Base-by-base conservation (phyloP, 2,113 vertebrate genomes). In the Zingel zingel region DNA sequence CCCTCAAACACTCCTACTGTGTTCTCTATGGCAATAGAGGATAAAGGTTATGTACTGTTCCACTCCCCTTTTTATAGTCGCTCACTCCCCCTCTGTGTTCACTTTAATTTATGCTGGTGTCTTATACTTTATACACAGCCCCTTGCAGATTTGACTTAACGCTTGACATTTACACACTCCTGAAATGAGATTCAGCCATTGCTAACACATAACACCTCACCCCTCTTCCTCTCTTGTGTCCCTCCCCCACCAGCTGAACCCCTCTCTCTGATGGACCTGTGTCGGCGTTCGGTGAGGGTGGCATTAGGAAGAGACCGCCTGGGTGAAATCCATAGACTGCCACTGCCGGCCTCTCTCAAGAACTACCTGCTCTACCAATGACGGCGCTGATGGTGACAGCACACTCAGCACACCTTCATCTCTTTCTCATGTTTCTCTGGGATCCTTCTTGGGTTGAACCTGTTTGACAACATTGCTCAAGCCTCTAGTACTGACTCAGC, bases 341-440 rank as follows among this genome's bases (percentile, higher is more conserved):
- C 98, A 10, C 94, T 99, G 89, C 98, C 98, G 0, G 97, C 96
- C 27, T 96, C 98, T 67, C 97, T 99, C 90, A 99, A 99, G 96
- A 97, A 96, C 93, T 99, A 99, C 94, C 97, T 99, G 93, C 98
- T 99, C 77, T 99, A 99, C 96, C 98, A 99, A 92, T 99, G 97
- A 99, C 68, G 47, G 70, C 45, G 51, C 81, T 21, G 21, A 74
- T 70, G 5, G 78, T 69, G 74, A 59, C 69, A 18, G 53, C 27
- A 74, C 48, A 51, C 61, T 76, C 56, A 79, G 58, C 84, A 86
- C 74, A 16, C 33, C 43, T 39, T 83, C 74, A 33, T 56, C 74
- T 83, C 80, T 87, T 70, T 14, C 82, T 66, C 5, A 3, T 85
- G 56, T 72, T 89, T 84, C 93, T 89, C 91, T 93, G 90, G 79